A percentile compares a stretch with the other conserved stretches of the same genome.
These are phyloP conservation scores for Callosobruchus maculatus DNA, from an alignment of 2,888 invertebrate genomes.

Conservation along the genomic window DNA sequence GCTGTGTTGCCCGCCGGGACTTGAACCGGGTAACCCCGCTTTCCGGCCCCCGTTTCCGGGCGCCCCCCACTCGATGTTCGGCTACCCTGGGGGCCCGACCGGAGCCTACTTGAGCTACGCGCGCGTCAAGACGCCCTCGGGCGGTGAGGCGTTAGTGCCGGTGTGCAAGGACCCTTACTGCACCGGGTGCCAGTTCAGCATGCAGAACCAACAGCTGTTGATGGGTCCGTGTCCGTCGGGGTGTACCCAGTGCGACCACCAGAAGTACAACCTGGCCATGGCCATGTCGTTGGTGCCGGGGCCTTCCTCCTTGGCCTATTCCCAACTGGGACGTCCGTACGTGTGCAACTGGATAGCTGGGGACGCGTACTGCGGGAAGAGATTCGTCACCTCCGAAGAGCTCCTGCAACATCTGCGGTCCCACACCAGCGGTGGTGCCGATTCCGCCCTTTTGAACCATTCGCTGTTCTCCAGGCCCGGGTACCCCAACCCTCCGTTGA, in stretches of 20 bases:
- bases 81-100: constrained; percentile 61
- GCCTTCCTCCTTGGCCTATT: constrained; percentile 61
- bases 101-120: constrained; percentile 87
- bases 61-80: constrained; percentile 68
- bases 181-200: constrained; percentile 88
- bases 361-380: constrained; percentile 90
- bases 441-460: constrained; percentile 62
- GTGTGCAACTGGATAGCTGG: constrained; percentile 96
- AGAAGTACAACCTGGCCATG: constrained; percentile 83
- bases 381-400: constrained; percentile 90
- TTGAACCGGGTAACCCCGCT: constrained; percentile 73
- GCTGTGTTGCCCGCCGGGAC: constrained; percentile 80
- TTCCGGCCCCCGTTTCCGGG: constrained; percentile 82
- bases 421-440: constrained; percentile 76
- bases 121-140: constrained; percentile 86
- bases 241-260: constrained; percentile 94
- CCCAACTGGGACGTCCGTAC: constrained; percentile 73
- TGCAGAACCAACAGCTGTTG: constrained; percentile 76
- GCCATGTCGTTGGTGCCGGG: constrained; percentile 70
- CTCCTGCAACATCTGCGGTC: constrained; percentile 88
- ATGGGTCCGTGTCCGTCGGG: constrained; percentile 86
- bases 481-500: constrained; percentile 76
- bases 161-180: constrained; percentile 96
- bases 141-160: constrained; percentile 85
- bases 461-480: constrained; percentile 65